Evolutionary conservation across 2,888 invertebrate genomes (phyloP), one percentile per base, ranked within the genome.

Genomic region (Phrixothrix hirtus): DNA sequence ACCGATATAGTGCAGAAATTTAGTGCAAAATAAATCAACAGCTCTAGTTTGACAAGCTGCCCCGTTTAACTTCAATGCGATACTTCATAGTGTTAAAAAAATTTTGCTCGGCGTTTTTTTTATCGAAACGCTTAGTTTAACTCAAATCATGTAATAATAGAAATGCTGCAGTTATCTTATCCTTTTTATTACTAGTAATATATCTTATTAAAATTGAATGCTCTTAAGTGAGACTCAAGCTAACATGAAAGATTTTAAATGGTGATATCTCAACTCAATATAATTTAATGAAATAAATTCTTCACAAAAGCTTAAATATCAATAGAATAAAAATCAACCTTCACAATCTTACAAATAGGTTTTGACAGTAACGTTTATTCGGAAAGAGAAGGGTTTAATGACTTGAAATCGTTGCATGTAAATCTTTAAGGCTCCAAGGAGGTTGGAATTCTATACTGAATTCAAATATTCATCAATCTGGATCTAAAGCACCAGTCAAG

Each of bases 401-500:
- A 52, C 41, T 52, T 31, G 27, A 29, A 51, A 29, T 53, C 25
- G 47, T 51, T 45, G 44, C 38, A 45, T 39, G 45, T 45, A 53
- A 53, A 32, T 37, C 30, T 52, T 32, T 42, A 52, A 52, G 27
- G 45, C 43, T 37, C 36, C 49, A 49, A 31, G 42, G 43, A 43
- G 41, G 49, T 36, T 41, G 35, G 43, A 49, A 36, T 30, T n/a
- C n/a, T 53, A 45, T 35, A 42, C 46, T 52, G 42, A 36, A 46
- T 31, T 46, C 46, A 42, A 47, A 53, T 53, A 52, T 52, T 52
- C 52, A 52, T 52, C 46, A 52, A 52, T 53, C 43, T 53, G 53
- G 43, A 48, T 48, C 36, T 48, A 53, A 53, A 47, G 37, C 41
- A 43, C 47, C 37, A 53, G 47, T 53, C 43, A 43, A 31, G 43